These are phyloP conservation scores for Seriola dumerili DNA, from an alignment of 2,113 vertebrate genomes.

Conservation along the genomic window DNA sequence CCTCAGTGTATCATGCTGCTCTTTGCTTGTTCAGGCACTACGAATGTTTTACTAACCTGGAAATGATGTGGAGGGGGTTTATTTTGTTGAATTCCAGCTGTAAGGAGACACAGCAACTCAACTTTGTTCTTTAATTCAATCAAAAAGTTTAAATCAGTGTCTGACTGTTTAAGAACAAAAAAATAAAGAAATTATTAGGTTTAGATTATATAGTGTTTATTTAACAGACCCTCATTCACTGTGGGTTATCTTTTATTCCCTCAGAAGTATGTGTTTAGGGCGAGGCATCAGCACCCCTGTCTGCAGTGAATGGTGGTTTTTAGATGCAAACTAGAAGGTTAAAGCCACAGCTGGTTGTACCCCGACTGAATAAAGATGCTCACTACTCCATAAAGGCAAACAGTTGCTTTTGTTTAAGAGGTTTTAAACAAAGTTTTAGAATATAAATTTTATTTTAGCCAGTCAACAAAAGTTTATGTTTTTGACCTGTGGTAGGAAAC, in stretches of 20 bases:
- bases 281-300: no score
- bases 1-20: not conserved
- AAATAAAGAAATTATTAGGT: not conserved
- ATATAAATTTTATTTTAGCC: not conserved
- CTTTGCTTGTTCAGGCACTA: conserved; percentile 5
- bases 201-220: not conserved
- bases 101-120: not conserved
- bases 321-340: no score
- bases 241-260: not conserved
- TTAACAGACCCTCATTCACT: not conserved
- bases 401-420: not conserved
- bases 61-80: not conserved
- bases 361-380: no score
- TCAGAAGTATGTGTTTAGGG: not conserved
- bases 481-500: not conserved
- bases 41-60: conserved; percentile 8
- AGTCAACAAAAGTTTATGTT: not conserved
- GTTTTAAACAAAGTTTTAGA: not conserved
- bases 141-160: not conserved
- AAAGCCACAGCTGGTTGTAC: no score
- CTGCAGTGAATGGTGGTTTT: no score
- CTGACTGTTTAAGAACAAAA: not conserved
- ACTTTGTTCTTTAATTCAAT: not conserved
- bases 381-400: not conserved
- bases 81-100: conserved; percentile 1